These are phyloP conservation scores for Emys orbicularis DNA, from an alignment of 2,797 vertebrate species.

Conservation along the genomic window DNA sequence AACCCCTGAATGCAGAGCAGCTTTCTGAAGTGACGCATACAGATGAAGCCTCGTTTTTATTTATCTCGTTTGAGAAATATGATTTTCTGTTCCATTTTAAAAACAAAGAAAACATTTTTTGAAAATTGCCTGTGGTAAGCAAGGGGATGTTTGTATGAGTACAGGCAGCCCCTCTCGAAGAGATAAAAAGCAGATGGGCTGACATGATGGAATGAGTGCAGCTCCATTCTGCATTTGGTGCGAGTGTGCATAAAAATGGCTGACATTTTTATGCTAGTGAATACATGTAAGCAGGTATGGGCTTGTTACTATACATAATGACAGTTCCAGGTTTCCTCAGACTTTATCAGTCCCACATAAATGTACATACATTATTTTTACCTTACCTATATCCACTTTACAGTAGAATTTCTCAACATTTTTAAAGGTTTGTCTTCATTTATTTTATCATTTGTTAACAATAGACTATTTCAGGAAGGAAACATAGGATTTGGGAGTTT, in stretches of 20 bases:
- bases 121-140: neutral
- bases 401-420: conserved; percentile 16
- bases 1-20: conserved; percentile 64
- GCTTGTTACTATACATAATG: conserved; percentile 36
- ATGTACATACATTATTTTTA: neutral
- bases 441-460: neutral
- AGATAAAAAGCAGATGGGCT: conserved; percentile 25
- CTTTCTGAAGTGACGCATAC: conserved; percentile 54
- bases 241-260: conserved; percentile 50
- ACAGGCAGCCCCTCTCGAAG: neutral
- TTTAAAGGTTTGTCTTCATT: neutral
- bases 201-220: conserved; percentile 44
- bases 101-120: neutral
- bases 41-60: conserved; percentile 7
- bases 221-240: conserved; percentile 27
- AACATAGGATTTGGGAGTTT: neutral
- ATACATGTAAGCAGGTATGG: neutral
- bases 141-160: neutral
- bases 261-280: conserved; percentile 26
- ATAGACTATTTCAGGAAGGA: neutral
- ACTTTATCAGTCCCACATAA: neutral
- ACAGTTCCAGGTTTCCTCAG: neutral
- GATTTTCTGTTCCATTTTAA: neutral
- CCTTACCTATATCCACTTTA: neutral
- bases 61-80: conserved; percentile 60